Conservation (phyloP, 1,140 invertebrate genomes). For the Zaprionus camerounensis region DNA sequence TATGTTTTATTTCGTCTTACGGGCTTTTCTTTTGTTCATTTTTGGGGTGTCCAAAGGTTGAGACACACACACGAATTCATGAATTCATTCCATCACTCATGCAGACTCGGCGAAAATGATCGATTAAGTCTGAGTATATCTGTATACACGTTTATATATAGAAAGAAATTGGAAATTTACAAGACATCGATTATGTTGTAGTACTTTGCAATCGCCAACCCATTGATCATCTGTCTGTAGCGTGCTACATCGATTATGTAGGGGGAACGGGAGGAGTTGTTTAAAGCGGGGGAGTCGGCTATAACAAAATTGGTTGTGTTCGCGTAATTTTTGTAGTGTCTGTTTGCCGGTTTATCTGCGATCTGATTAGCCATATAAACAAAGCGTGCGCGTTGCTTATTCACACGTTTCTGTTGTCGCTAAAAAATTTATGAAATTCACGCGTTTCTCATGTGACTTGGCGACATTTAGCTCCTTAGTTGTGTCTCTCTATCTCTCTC, state of each 20-base stretch:
- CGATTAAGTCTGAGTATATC: conserved; percentile 5
- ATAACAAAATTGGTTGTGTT: conserved; percentile 6
- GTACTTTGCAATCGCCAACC: background rate
- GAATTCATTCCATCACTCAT: conserved; percentile 17
- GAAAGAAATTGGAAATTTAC: conserved; percentile 13
- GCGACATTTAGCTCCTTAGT: background rate
- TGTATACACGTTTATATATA: conserved; percentile 13
- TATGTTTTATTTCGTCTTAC: background rate
- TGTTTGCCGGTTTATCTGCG: conserved; percentile 56
- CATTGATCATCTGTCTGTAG: conserved; percentile 50
- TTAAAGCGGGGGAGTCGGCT: background rate
- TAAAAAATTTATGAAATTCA: conserved; percentile 59
- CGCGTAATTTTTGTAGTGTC: conserved; percentile 55
- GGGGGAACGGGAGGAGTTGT: background rate
- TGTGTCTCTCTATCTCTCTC: conserved; percentile 13
- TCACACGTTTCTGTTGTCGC: conserved; percentile 75
- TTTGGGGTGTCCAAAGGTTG: conserved; percentile 6
- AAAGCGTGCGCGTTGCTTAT: conserved; percentile 64
- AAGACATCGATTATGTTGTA: conserved; percentile 16
- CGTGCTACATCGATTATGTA: background rate
- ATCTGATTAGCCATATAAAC: conserved; percentile 67
- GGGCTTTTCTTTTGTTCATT: background rate
- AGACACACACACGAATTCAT: background rate
- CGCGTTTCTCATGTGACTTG: conserved; percentile 76
- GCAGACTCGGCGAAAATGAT: conserved; percentile 12